Evolutionary conservation across 1,140 invertebrate genomes (phyloP), one percentile per base, ranked within the genome.

Genomic region (Bombus terrestris): DNA sequence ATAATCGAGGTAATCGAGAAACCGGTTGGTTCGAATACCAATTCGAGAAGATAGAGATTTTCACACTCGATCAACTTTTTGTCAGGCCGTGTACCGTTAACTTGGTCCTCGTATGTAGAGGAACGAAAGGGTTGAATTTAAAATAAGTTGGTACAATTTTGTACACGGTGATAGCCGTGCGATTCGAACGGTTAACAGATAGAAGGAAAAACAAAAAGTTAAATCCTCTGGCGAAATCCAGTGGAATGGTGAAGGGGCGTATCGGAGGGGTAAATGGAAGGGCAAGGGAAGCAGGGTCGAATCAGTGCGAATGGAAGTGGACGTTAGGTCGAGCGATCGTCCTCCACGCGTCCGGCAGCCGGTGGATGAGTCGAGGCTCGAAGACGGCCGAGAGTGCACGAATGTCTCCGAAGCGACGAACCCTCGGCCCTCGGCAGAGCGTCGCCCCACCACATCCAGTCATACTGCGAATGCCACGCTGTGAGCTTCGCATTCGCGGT

Each of bases 381-480:
- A 91, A 86, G 78, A 62, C 25, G 13, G 25, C 83, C 92, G 92
- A 92, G 10, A 12, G 4, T 13, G 12, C 9, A 18, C 92, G 92
- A 92, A 76, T 84, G 77, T 75, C 39, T 53, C 89, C 92, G 92
- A 93, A 89, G 88, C 83, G 89, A 89, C 91, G 84, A 92, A 92
- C 91, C 92, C 92, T 93, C 92, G 79, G 86, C 89, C 88, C 88
- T 88, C 91, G 84, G 82, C 86, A 76, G 64, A 90, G 82, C 76
- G 88, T 90, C 91, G 87, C 91, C 89, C 91, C 91, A 87, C 91
- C 91, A 91, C 88, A 93, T 92, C 92, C 92, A 94, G 93, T 94
- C 90, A 90, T 92, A 92, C 92, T 92, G 89, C 93, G 93, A 93
- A 89, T 92, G 93, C 91, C 89, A 86, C 59, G 86, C 76, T 71